phyloP scores from a whole-genome alignment of 1,140 invertebrate species.

The Sipha flava region DNA sequence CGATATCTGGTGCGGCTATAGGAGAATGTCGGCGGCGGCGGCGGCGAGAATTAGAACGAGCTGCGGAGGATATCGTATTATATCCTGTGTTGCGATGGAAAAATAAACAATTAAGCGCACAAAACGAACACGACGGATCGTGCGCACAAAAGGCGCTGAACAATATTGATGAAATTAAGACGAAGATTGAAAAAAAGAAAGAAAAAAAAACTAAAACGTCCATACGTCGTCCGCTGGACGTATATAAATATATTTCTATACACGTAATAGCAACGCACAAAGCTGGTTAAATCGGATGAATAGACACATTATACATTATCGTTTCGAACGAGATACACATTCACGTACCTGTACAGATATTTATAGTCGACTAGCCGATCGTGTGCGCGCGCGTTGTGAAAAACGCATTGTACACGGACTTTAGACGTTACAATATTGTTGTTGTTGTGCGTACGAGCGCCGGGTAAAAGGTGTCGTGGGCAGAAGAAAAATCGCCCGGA shows the following conservation, averaged over 20 bases:
- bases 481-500: neutral
- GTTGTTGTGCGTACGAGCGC: neutral
- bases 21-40: neutral
- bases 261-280: neutral
- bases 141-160: constrained; percentile 8
- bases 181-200: constrained; percentile 2
- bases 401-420: too few species aligned
- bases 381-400: neutral
- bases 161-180: constrained; percentile 31
- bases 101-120: constrained; percentile 25
- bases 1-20: too few species aligned
- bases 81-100: too few species aligned
- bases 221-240: neutral
- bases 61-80: neutral
- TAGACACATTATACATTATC: neutral
- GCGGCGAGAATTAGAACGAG: neutral
- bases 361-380: neutral
- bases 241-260: neutral
- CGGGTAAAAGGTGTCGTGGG: constrained; percentile 9
- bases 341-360: neutral
- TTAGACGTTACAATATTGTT: too few species aligned
- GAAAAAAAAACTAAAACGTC: neutral
- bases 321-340: neutral
- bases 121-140: constrained; percentile 1
- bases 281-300: constrained; percentile 29